Percentiles rank a stretch among this genome's conserved stretches.
Evolutionary conservation across 2,888 invertebrate species (phyloP).

Genomic region (Andrena chrysosceles): DNA sequence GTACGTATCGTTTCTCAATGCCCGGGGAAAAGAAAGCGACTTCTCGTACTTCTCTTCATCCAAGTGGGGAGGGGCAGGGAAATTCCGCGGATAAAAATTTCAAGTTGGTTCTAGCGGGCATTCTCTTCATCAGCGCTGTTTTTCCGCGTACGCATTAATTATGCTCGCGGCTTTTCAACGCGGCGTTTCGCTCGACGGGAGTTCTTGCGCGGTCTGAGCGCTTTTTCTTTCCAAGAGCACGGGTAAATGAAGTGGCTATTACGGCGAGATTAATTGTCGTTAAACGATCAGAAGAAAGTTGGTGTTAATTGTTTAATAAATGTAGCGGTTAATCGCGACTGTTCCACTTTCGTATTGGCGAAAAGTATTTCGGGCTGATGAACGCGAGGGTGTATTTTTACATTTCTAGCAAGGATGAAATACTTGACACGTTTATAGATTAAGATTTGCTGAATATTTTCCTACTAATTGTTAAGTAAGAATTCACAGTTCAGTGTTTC

Average conservation of each 20-base stretch:
- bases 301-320: slow-evolving; percentile 35
- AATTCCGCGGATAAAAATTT: slow-evolving; percentile 33
- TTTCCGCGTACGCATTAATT: slow-evolving; percentile 52
- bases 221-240: slow-evolving; percentile 7
- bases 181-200: slow-evolving; percentile 31
- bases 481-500: too few relatives aligned
- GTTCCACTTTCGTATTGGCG: too few relatives aligned
- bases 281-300: slow-evolving; percentile 22
- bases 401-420: too few relatives aligned
- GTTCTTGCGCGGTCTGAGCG: slow-evolving; percentile 22
- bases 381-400: background rate
- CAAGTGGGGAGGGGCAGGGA: background rate
- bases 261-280: slow-evolving; percentile 38
- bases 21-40: background rate
- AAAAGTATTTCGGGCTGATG: too few relatives aligned
- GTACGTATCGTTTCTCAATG: background rate
- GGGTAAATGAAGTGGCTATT: slow-evolving; percentile 43
- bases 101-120: slow-evolving; percentile 34
- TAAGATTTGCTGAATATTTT: too few relatives aligned
- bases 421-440: too few relatives aligned
- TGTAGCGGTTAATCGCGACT: background rate
- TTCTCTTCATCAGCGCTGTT: slow-evolving; percentile 33
- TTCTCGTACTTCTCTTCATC: background rate
- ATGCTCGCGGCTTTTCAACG: slow-evolving; percentile 42
- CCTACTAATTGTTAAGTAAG: too few relatives aligned